Evolutionary conservation across 2,888 invertebrate species (phyloP).

Genomic region (Germaria angustata): DNA sequence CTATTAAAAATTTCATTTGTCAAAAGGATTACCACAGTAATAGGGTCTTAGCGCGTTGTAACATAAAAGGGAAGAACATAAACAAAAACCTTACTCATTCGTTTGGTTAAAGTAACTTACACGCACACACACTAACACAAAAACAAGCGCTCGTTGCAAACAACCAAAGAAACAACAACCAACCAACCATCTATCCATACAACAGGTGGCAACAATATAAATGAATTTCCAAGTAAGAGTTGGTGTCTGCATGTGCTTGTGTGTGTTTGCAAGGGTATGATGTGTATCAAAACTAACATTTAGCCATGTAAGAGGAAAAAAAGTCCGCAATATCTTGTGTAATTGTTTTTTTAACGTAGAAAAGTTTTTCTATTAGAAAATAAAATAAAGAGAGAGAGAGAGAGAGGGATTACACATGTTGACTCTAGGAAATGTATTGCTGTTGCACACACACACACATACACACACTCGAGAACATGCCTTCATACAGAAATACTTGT

Average conservation of each 20-base stretch:
- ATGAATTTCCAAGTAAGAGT: conserved; percentile 14
- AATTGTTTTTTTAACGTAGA: conserved; percentile 59
- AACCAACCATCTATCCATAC: conserved; percentile 36
- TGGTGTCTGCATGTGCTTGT: not conserved
- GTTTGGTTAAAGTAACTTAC: conserved; percentile 21
- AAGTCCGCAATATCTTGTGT: conserved; percentile 38
- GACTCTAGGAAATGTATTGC: conserved; percentile 43
- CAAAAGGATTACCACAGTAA: conserved; percentile 69
- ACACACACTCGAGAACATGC: too few species aligned
- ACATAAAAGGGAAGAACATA: conserved; percentile 60
- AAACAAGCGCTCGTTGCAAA: conserved; percentile 1
- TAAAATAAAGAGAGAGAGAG: too few species aligned
- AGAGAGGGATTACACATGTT: conserved; percentile 56
- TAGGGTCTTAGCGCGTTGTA: conserved; percentile 66
- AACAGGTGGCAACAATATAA: conserved; percentile 57
- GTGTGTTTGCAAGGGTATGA: not conserved
- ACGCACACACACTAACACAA: not conserved
- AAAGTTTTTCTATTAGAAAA: conserved; percentile 44
- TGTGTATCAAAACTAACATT: conserved; percentile 23
- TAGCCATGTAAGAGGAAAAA: not conserved
- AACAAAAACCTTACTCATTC: conserved; percentile 55
- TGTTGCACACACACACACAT: not conserved
- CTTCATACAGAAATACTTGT: too few species aligned
- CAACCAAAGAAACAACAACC: conserved; percentile 9
- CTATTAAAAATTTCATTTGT: conserved; percentile 70